A percentile compares a stretch with the other conserved stretches of the same genome.
These are phyloP conservation scores for Harpagoxenus sublaevis DNA, from an alignment of 2,888 invertebrate species.

Conservation along the genomic window DNA sequence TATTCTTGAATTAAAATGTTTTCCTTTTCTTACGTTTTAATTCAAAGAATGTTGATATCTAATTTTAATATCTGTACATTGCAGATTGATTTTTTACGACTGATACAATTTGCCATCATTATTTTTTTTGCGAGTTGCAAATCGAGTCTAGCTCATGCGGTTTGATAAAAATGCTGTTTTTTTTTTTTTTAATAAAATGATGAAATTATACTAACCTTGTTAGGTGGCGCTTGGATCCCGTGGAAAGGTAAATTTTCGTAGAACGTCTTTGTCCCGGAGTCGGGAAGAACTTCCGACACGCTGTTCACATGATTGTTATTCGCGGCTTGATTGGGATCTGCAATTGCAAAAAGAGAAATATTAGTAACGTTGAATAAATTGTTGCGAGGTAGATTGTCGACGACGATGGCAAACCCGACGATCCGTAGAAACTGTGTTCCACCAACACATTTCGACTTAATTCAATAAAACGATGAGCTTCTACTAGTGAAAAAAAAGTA, in stretches of 20 bases:
- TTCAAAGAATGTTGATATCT: background rate
- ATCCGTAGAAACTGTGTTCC: conserved; percentile 16
- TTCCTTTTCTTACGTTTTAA: background rate
- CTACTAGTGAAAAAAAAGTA: background rate
- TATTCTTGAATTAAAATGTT: background rate
- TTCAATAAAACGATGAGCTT: conserved; percentile 39
- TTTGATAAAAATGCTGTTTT: conserved; percentile 5
- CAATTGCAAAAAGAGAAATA: conserved; percentile 65
- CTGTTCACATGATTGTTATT: conserved; percentile 85
- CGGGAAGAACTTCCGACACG: conserved; percentile 91
- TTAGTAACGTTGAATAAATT: conserved; percentile 13
- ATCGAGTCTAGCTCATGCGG: conserved; percentile 36
- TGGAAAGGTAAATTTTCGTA: conserved; percentile 98
- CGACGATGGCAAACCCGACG: conserved; percentile 7
- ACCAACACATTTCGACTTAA: conserved; percentile 40
- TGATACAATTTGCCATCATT: conserved; percentile 25
- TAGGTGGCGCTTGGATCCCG: conserved; percentile 96
- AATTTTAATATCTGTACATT: background rate
- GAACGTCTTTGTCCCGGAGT: conserved; percentile 93
- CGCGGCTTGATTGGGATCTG: conserved; percentile 84
- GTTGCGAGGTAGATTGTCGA: conserved; percentile 11
- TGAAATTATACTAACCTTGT: conserved; percentile 91
- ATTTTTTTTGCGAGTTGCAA: conserved; percentile 23
- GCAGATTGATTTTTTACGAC: conserved; percentile 13
- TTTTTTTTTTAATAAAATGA: background rate